Conservation (phyloP, 2,113 vertebrate genomes). For the Nannobrachium achirus region DNA sequence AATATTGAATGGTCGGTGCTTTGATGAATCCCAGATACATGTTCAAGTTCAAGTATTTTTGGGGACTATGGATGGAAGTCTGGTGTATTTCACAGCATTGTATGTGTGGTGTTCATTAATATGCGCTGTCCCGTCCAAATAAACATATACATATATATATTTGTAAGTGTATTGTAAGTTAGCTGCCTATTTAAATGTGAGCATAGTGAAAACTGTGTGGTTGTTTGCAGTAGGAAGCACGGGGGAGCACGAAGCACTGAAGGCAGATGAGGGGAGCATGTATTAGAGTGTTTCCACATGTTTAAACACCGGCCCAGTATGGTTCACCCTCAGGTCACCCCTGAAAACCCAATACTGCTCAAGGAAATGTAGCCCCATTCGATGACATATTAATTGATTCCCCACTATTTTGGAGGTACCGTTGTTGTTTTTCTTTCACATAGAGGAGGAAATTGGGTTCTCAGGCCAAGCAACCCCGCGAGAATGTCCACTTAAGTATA, state of each 20-base stretch:
- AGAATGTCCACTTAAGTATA: neutral
- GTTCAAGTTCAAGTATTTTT: too few species aligned
- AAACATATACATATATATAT: too few species aligned
- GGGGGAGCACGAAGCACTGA: too few species aligned
- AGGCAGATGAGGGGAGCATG: neutral
- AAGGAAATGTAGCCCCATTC: neutral
- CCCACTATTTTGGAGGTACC: neutral
- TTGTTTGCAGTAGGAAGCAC: constrained; percentile 12
- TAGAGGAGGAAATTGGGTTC: neutral
- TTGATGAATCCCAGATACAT: too few species aligned
- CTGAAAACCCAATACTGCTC: neutral
- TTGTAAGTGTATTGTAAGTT: too few species aligned
- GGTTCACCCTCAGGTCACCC: constrained; percentile 10
- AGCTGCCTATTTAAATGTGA: too few species aligned
- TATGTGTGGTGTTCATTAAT: too few species aligned
- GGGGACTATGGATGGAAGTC: too few species aligned
- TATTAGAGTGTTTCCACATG: constrained; percentile 20
- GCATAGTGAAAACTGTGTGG: too few species aligned
- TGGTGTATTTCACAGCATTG: too few species aligned
- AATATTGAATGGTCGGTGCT: too few species aligned
- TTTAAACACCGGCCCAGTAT: neutral
- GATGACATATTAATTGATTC: constrained; percentile 6
- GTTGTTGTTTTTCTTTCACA: neutral
- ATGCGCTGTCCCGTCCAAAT: too few species aligned
- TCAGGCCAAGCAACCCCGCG: neutral